These are phyloP conservation scores for Lanius collurio DNA, from an alignment of 2,113 vertebrate genomes.

Conservation along the genomic window DNA sequence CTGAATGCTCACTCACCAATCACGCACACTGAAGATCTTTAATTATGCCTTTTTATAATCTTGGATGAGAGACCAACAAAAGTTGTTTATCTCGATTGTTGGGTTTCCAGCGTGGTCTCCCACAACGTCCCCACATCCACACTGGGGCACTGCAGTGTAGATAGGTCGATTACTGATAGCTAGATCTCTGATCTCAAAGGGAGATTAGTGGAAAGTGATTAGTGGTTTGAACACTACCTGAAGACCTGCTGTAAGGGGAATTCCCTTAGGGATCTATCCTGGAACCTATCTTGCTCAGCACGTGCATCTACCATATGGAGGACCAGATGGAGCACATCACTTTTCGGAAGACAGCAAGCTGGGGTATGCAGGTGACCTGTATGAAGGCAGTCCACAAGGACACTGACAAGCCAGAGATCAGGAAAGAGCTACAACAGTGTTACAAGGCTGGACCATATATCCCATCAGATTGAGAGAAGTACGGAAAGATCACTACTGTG, in stretches of 20 bases:
- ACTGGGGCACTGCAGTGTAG: not conserved
- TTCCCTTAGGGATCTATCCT: not conserved
- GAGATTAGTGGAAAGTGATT: not conserved
- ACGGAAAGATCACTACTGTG: not conserved
- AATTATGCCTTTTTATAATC: not conserved
- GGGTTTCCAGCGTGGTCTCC: not conserved
- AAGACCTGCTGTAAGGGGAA: not conserved
- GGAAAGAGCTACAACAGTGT: not conserved
- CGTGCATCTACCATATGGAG: not conserved
- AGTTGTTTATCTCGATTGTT: not conserved
- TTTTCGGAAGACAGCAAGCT: not conserved
- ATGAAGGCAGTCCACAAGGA: not conserved
- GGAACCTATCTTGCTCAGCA: not conserved
- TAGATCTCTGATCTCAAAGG: not conserved
- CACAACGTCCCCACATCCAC: not conserved
- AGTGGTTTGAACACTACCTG: not conserved
- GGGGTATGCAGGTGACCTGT: not conserved
- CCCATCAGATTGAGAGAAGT: not conserved
- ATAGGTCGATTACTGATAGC: not conserved
- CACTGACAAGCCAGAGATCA: not conserved
- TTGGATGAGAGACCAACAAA: not conserved
- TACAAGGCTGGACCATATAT: not conserved
- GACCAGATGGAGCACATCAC: not conserved
- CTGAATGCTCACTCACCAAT: constrained; percentile 2
- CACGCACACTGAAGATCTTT: not conserved